Percentiles rank a stretch among this genome's conserved stretches.
Conservation (phyloP, 2,797 vertebrate species). For the Sebastes steindachneri region DNA sequence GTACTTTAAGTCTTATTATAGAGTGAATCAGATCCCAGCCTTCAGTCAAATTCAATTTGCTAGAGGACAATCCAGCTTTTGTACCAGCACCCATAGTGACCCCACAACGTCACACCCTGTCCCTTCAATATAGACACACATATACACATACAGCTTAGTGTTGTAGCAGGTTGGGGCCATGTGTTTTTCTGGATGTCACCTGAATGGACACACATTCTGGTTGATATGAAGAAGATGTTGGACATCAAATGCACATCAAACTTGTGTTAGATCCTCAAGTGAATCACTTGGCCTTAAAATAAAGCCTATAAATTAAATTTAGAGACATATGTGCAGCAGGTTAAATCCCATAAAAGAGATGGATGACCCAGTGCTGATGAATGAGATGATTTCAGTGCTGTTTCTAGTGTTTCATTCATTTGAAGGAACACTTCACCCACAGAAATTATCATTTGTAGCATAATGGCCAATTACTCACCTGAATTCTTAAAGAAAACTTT, state of each 20-base stretch:
- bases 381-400: not conserved
- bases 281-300: not conserved
- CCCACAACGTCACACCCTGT: not conserved
- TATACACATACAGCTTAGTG: not conserved
- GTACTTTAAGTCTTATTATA: not conserved
- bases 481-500: not conserved
- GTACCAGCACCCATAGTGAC: not conserved
- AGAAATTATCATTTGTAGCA: not conserved
- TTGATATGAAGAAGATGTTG: not conserved
- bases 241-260: not conserved
- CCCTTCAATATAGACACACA: not conserved
- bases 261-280: not conserved
- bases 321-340: not conserved
- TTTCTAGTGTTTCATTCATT: not conserved
- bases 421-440: not conserved
- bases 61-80: not conserved
- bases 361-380: not conserved
- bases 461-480: not conserved
- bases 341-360: not conserved
- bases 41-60: not conserved
- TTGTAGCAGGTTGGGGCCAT: not conserved
- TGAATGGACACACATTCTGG: not conserved
- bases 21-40: not conserved
- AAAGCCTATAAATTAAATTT: not conserved
- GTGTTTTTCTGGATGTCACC: not conserved